Evolutionary conservation across 2,888 invertebrate genomes (phyloP).

Genomic region (Tholera decimalis): DNA sequence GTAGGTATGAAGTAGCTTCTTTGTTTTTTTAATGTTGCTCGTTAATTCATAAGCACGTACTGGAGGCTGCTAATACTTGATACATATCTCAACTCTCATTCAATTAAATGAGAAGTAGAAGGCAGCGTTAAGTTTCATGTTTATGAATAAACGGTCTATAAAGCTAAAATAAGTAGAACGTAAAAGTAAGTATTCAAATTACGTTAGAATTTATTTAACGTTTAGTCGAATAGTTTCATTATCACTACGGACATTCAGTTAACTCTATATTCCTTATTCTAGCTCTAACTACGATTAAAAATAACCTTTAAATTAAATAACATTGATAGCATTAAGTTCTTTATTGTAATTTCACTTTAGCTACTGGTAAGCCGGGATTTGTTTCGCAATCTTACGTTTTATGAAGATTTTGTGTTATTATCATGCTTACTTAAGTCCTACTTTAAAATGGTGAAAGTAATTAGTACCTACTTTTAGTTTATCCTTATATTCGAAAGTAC

Average conservation of each 20-base stretch:
- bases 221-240: constrained; percentile 41
- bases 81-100: constrained; percentile 40
- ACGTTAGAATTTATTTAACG: constrained; percentile 33
- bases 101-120: constrained; percentile 25
- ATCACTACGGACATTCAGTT: constrained; percentile 45
- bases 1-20: constrained; percentile 63
- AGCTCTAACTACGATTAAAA: constrained; percentile 47
- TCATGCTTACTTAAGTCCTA: constrained; percentile 61
- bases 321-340: constrained; percentile 27
- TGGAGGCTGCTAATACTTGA: constrained; percentile 7
- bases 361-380: constrained; percentile 69
- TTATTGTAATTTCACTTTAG: constrained; percentile 34
- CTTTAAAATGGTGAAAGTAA: constrained; percentile 46
- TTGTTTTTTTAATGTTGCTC: constrained; percentile 36
- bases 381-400: constrained; percentile 69
- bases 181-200: constrained; percentile 38
- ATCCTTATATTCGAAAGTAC: constrained; percentile 63
- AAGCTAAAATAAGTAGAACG: constrained; percentile 34
- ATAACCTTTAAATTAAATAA: constrained; percentile 37
- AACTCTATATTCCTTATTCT: constrained; percentile 48
- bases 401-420: constrained; percentile 60
- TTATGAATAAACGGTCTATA: constrained; percentile 42
- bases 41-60: constrained; percentile 35
- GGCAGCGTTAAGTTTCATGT: constrained; percentile 6
- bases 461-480: constrained; percentile 61